phyloP scores from a whole-genome alignment of 2,888 invertebrate genomes.

The Xanthostigma xanthostigma region DNA sequence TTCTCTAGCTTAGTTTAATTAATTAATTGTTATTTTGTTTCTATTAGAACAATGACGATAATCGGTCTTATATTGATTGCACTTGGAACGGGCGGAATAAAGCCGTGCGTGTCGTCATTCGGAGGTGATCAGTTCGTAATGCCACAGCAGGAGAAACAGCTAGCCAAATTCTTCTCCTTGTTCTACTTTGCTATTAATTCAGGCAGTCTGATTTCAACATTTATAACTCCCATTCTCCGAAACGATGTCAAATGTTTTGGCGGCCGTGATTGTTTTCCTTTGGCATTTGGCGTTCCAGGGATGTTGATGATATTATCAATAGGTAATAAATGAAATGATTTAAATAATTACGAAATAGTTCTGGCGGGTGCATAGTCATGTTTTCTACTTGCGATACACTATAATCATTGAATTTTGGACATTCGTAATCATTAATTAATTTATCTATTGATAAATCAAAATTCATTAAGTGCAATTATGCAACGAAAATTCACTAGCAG shows the following conservation, averaged over 20 bases:
- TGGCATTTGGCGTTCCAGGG: constrained; percentile 84
- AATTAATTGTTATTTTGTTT: neutral
- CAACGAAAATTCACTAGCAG: too few relatives aligned
- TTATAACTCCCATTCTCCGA: constrained; percentile 75
- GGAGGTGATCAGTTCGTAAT: constrained; percentile 87
- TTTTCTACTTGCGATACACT: too few relatives aligned
- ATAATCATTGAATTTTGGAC: too few relatives aligned
- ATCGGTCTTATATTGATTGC: constrained; percentile 62
- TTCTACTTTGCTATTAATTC: constrained; percentile 91
- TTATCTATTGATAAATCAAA: too few relatives aligned
- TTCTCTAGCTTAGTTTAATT: too few relatives aligned
- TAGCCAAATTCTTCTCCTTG: constrained; percentile 79
- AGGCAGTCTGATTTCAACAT: constrained; percentile 77
- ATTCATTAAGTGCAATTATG: too few relatives aligned
- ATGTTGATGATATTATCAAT: constrained; percentile 70
- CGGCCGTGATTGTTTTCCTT: constrained; percentile 59
- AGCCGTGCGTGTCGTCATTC: constrained; percentile 89
- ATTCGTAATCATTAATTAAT: too few relatives aligned
- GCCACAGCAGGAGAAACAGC: constrained; percentile 61
- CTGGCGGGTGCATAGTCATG: neutral
- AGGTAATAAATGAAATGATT: constrained; percentile 33
- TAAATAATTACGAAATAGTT: neutral
- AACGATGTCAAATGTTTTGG: constrained; percentile 65
- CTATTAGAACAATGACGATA: constrained; percentile 43
- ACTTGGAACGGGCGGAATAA: constrained; percentile 87